Percentiles rank a stretch among this genome's conserved stretches.
These are phyloP conservation scores for Tetramorium alpestre DNA, from an alignment of 1,140 invertebrate species.

Conservation along the genomic window DNA sequence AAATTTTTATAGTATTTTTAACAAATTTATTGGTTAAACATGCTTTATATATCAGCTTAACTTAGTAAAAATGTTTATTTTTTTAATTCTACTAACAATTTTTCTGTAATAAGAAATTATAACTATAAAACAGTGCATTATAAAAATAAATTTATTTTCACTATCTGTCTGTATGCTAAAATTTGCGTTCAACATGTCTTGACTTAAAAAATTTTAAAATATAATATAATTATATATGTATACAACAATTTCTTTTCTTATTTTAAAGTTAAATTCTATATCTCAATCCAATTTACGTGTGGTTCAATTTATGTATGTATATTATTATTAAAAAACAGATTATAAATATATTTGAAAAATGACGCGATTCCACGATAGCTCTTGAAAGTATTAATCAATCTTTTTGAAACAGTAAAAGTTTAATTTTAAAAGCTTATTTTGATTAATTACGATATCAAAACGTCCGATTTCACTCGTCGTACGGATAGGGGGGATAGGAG, in stretches of 20 bases:
- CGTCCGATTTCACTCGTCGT: not conserved
- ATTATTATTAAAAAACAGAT: not conserved
- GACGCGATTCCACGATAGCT: not conserved
- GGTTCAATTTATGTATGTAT: not conserved
- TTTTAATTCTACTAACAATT: not conserved
- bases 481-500: not conserved
- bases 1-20: slow-evolving; percentile 22
- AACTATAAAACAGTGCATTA: not conserved
- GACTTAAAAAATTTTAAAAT: not conserved
- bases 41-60: not conserved
- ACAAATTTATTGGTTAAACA: slow-evolving; percentile 12
- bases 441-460: slow-evolving; percentile 1
- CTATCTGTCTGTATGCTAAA: not conserved
- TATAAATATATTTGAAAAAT: not conserved
- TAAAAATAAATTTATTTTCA: not conserved
- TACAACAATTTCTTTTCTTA: not conserved
- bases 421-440: not conserved
- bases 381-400: not conserved
- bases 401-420: not conserved
- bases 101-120: not conserved
- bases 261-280: not conserved
- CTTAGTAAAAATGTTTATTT: not conserved
- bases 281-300: not conserved
- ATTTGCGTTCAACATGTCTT: not conserved
- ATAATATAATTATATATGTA: not conserved